These are phyloP conservation scores for Rhingia campestris DNA, from an alignment of 2,888 invertebrate genomes.

Conservation along the genomic window DNA sequence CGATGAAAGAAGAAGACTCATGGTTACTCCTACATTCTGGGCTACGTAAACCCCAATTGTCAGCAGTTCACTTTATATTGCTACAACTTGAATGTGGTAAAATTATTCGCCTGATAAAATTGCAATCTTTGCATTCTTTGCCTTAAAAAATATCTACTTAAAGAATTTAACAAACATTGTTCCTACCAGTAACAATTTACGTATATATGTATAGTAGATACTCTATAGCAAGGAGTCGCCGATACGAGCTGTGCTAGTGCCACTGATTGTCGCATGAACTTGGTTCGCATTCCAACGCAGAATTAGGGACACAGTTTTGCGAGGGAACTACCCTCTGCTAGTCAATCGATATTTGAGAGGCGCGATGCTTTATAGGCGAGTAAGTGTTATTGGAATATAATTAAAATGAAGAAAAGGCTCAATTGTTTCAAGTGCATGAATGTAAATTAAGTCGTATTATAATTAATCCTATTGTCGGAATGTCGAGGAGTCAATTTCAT, in stretches of 20 bases:
- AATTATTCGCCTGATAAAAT: slow-evolving; percentile 5
- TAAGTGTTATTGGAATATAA: slow-evolving; percentile 21
- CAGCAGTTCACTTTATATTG: slow-evolving; percentile 7
- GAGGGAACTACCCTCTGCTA: no score
- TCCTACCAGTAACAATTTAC: background rate
- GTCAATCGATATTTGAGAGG: no score
- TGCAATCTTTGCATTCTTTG: slow-evolving; percentile 34
- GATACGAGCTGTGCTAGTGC: background rate
- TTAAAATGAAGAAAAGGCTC: background rate
- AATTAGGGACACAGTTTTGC: no score
- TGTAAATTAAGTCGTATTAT: slow-evolving; percentile 7
- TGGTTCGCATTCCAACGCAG: no score
- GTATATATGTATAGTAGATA: no score
- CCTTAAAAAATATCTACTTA: background rate
- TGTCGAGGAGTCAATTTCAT: background rate
- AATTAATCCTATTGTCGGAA: slow-evolving; percentile 6
- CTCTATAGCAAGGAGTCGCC: no score
- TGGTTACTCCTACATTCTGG: background rate
- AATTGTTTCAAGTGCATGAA: slow-evolving; percentile 14
- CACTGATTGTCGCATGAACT: no score
- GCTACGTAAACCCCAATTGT: slow-evolving; percentile 13
- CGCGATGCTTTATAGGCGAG: background rate
- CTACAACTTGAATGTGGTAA: background rate
- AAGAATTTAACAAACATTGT: background rate
- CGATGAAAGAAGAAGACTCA: background rate